Conservation (phyloP, 2,888 invertebrate species). For the Sphaerophoria rueppellii region DNA sequence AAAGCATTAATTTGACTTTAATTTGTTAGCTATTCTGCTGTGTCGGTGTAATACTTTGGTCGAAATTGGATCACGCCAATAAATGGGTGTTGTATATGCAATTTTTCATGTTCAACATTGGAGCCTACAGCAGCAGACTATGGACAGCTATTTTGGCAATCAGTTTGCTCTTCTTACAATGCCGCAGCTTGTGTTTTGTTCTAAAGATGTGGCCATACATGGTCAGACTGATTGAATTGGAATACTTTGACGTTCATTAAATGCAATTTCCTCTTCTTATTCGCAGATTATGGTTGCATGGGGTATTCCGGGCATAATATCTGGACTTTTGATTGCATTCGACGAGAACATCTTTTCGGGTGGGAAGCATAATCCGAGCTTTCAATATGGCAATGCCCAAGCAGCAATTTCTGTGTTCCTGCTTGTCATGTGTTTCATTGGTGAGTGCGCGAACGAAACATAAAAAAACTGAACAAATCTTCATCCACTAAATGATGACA, state of each 20-base stretch:
- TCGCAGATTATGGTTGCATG: conserved; percentile 84
- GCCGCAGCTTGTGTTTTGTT: conserved; percentile 92
- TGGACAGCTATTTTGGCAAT: conserved; percentile 94
- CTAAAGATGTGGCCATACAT: conserved; percentile 89
- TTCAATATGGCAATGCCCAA: conserved; percentile 90
- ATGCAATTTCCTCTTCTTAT: background rate
- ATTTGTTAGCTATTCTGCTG: conserved; percentile 87
- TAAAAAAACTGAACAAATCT: background rate
- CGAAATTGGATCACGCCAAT: conserved; percentile 83
- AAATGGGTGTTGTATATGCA: conserved; percentile 88
- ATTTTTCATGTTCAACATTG: conserved; percentile 89
- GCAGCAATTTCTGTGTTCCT: conserved; percentile 90
- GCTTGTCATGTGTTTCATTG: conserved; percentile 90
- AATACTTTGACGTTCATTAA: conserved; percentile 2
- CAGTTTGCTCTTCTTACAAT: conserved; percentile 90
- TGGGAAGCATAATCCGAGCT: conserved; percentile 88
- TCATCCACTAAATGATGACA: conserved; percentile 42
- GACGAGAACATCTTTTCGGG: conserved; percentile 83
- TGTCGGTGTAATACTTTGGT: conserved; percentile 90
- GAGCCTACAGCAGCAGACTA: conserved; percentile 91
- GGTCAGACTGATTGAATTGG: conserved; percentile 82
- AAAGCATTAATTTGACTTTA: too few species aligned
- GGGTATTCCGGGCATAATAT: conserved; percentile 87
- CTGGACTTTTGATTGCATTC: conserved; percentile 85
- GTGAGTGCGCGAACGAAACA: conserved; percentile 82